phyloP scores from a whole-genome alignment of 2,113 vertebrate genomes.

The Euleptes europaea region DNA sequence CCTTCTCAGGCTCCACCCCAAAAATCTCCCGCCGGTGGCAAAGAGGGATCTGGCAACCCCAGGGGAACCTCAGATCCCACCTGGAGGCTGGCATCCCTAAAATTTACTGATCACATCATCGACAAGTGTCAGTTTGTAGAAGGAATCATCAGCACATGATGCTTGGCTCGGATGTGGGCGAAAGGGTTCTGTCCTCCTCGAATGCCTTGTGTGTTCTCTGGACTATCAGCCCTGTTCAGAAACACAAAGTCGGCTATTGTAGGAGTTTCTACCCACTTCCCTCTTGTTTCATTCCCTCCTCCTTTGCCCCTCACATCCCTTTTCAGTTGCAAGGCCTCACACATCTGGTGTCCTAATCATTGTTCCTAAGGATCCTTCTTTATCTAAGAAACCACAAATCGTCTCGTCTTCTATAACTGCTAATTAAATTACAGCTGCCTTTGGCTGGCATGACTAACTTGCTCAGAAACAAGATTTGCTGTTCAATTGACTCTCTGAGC shows the following conservation, averaged over 20 bases:
- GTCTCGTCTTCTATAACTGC: conserved; percentile 45
- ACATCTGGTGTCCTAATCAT: conserved; percentile 55
- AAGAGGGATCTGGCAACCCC: too few relatives aligned
- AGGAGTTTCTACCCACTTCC: conserved; percentile 27
- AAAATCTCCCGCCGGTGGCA: too few relatives aligned
- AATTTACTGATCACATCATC: neutral
- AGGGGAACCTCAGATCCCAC: too few relatives aligned
- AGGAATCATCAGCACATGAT: neutral
- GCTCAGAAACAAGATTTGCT: conserved; percentile 47
- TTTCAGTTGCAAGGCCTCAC: conserved; percentile 48
- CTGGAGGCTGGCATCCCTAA: too few relatives aligned
- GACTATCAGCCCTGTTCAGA: neutral
- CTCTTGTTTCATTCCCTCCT: conserved; percentile 30
- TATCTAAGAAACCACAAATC: conserved; percentile 40
- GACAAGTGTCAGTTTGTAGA: neutral
- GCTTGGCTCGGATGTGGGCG: neutral
- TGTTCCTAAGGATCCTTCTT: conserved; percentile 26
- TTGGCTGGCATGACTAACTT: conserved; percentile 17
- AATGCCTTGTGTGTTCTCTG: neutral
- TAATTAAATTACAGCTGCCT: conserved; percentile 62
- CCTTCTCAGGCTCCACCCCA: too few relatives aligned
- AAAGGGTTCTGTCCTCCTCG: neutral
- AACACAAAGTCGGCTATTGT: neutral
- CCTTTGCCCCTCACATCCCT: conserved; percentile 33
- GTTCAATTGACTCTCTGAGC: conserved; percentile 17